Conservation (phyloP, 2,797 vertebrate genomes). For the Netta rufina region DNA sequence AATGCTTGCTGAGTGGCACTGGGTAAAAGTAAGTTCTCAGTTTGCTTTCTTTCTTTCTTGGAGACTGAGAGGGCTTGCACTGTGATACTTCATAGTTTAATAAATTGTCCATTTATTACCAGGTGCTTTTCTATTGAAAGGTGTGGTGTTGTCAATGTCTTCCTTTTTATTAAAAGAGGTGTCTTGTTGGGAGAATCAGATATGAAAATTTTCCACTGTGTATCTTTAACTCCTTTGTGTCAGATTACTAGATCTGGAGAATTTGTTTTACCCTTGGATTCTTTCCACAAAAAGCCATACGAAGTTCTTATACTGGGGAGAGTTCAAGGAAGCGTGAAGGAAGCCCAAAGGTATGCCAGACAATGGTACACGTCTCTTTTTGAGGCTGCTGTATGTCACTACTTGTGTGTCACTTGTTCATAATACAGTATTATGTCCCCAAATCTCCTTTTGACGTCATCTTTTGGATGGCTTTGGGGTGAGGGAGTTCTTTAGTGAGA, state of each 20-base stretch:
- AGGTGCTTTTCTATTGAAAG: background rate
- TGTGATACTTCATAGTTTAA: background rate
- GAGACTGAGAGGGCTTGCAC: background rate
- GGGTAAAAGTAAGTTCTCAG: slow-evolving; percentile 89
- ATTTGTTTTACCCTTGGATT: slow-evolving; percentile 94
- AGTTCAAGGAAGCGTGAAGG: slow-evolving; percentile 53
- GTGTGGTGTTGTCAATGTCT: background rate
- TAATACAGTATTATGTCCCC: background rate
- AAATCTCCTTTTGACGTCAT: background rate
- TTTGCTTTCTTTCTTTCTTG: background rate
- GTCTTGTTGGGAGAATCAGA: background rate
- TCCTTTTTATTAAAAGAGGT: background rate
- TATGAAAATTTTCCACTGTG: background rate
- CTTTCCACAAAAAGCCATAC: slow-evolving; percentile 95
- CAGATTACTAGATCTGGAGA: slow-evolving; percentile 91
- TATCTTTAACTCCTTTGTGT: slow-evolving; percentile 37
- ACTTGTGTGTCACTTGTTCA: background rate
- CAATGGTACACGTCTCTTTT: background rate
- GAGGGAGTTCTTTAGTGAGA: background rate
- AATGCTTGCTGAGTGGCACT: slow-evolving; percentile 90
- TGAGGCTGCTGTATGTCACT: background rate
- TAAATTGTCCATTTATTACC: background rate
- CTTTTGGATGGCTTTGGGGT: background rate
- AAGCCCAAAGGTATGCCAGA: slow-evolving; percentile 68
- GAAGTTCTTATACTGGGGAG: slow-evolving; percentile 90